These are phyloP conservation scores for Palaemon carinicauda DNA, from an alignment of 1,140 invertebrate genomes.

Conservation along the genomic window DNA sequence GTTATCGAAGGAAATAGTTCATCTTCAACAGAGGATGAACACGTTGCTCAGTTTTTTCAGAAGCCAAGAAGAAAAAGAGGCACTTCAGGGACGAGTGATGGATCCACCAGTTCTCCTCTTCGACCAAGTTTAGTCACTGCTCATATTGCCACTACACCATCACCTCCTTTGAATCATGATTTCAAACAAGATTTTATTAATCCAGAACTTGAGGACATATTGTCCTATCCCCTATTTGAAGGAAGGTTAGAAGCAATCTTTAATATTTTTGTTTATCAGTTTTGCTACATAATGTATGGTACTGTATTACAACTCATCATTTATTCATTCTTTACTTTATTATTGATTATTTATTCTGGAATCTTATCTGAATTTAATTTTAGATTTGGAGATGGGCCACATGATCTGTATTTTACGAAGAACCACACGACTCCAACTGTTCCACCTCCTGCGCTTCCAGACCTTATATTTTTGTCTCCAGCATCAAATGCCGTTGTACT, in stretches of 20 bases:
- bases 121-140: constrained; percentile 34
- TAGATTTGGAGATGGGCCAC: no score
- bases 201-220: neutral
- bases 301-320: no score
- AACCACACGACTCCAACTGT: no score
- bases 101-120: neutral
- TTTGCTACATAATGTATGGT: no score
- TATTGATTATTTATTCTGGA: no score
- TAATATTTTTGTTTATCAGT: no score
- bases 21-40: neutral
- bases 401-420: no score
- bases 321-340: no score
- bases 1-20: no score
- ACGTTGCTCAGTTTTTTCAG: neutral
- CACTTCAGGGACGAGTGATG: neutral
- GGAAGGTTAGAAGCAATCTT: no score
- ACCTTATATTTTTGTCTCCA: constrained; percentile 31
- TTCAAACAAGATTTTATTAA: neutral
- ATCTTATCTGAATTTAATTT: no score
- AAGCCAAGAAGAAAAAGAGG: neutral
- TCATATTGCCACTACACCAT: constrained; percentile 14
- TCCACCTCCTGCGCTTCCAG: neutral
- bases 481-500: constrained; percentile 45
- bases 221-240: no score
- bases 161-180: neutral